phyloP scores from a whole-genome alignment of 1,140 invertebrate species.

The Cydia amplana region DNA sequence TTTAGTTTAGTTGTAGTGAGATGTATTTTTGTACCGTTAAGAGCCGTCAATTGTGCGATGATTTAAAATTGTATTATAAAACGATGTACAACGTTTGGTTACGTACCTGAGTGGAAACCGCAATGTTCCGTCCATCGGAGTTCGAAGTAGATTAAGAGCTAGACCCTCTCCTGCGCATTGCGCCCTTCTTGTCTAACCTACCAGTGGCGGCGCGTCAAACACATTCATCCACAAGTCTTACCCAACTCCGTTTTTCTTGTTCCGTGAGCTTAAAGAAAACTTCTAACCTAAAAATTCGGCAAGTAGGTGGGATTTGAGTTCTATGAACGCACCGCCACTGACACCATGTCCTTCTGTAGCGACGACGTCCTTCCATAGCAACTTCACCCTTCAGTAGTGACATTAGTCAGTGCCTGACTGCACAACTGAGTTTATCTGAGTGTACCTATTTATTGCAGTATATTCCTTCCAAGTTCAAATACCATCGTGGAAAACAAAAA shows the following conservation, averaged over 20 bases:
- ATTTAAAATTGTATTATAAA: conserved; percentile 43
- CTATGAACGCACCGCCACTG: background rate
- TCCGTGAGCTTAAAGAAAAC: too few species aligned
- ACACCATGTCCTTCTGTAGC: background rate
- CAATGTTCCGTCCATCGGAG: conserved; percentile 72
- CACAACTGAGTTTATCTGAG: background rate
- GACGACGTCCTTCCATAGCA: background rate
- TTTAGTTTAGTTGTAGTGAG: conserved; percentile 63
- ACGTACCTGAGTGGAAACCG: conserved; percentile 61
- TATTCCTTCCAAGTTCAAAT: too few species aligned
- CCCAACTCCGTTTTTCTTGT: too few species aligned
- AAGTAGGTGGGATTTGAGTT: too few species aligned
- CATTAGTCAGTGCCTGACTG: background rate
- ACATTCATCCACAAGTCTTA: too few species aligned
- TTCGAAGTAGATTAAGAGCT: conserved; percentile 66
- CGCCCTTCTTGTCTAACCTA: background rate
- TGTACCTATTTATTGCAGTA: background rate
- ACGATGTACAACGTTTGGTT: conserved; percentile 46
- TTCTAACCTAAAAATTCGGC: too few species aligned
- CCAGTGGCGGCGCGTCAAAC: too few species aligned
- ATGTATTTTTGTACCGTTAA: conserved; percentile 74
- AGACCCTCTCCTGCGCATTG: conserved; percentile 45
- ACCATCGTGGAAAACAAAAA: too few species aligned
- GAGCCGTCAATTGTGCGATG: conserved; percentile 60
- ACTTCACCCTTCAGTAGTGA: background rate